Evolutionary conservation across 2,113 vertebrate genomes (phyloP).

Genomic region (Ivindomyrus marchei): DNA sequence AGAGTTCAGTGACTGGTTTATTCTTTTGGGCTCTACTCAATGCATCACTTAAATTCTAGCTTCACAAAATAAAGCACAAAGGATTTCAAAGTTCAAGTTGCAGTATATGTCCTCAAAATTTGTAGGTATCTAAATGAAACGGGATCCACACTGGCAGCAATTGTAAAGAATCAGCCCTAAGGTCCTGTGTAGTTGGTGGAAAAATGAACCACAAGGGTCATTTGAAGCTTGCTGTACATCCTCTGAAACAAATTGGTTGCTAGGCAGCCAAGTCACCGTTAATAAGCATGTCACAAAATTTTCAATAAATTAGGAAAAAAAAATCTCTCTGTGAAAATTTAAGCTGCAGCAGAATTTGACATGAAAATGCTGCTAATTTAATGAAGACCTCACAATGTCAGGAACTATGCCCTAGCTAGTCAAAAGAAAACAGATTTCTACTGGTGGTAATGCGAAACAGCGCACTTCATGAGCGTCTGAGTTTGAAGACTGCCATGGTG

Average conservation of each 20-base stretch:
- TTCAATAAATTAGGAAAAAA: not conserved
- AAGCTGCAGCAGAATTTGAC: not conserved
- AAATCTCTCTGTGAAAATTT: not conserved
- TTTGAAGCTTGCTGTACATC: not conserved
- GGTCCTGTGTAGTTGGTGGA: not conserved
- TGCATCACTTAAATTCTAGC: not conserved
- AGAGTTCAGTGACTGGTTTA: not conserved
- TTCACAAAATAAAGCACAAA: not conserved
- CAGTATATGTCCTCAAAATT: not conserved
- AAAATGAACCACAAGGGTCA: not conserved
- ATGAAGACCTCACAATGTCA: not conserved
- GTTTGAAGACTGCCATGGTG: not conserved
- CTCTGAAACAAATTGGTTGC: conserved; percentile 5
- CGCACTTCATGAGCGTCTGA: not conserved
- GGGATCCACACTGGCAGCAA: not conserved
- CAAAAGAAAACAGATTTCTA: not conserved
- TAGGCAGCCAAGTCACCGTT: conserved; percentile 1
- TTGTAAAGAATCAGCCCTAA: not conserved
- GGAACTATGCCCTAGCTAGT: not conserved
- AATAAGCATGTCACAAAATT: not conserved
- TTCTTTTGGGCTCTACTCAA: not conserved
- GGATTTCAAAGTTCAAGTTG: not conserved
- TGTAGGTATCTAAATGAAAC: not conserved
- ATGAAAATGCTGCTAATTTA: not conserved
- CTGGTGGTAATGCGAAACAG: not conserved